Base-by-base conservation (phyloP, 2,797 vertebrate genomes). In the Enteromius argenteus region DNA sequence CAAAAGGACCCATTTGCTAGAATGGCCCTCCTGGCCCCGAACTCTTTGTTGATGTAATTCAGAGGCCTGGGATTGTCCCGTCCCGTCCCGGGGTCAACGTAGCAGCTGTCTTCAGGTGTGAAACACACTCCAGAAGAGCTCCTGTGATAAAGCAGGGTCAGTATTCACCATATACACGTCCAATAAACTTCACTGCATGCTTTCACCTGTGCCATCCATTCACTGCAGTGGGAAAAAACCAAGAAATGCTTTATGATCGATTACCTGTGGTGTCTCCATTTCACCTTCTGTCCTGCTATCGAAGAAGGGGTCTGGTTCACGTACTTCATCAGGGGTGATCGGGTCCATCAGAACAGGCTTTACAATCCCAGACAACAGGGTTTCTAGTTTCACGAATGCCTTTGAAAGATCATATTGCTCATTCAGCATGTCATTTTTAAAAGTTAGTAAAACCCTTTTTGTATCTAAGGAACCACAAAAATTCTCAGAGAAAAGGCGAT, bases 381-480 rank as follows among this genome's bases (percentile, higher is more conserved):
- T 67, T 53, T 69, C 62, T 62, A 42, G 19, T 78, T 78, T 82
- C 64, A 71, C 5, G 17, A 37, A 35, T 14, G 42, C 35, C 17
- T 76, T 42, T 58, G 62, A 81, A 53, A 62, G 14, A 39, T 66
- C 71, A 27, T 58, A 53, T 64, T 75, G 35, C 73, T 68, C 46
- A 67, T 42, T 53, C 60, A 56, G 73, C 35, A 56, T 68, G 62
- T 83, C 60, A 58, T 37, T 39, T 76, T 76, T 30, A 68, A 53
- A 69, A 78, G 73, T 53, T 78, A 56, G 42, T 64, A 27, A 81
- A 85, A 76, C 64, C 37, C 39, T 32, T 37, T 27, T 68, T 69
- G 66, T 39, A 72, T 62, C 30, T 60, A 71, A 64, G 67, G 51
- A 76, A 42, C 30, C 79, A 13, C 53, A 51, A 21, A 42, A 56